Conservation (phyloP, 2,113 vertebrate genomes). For the Grammomys surdaster region DNA sequence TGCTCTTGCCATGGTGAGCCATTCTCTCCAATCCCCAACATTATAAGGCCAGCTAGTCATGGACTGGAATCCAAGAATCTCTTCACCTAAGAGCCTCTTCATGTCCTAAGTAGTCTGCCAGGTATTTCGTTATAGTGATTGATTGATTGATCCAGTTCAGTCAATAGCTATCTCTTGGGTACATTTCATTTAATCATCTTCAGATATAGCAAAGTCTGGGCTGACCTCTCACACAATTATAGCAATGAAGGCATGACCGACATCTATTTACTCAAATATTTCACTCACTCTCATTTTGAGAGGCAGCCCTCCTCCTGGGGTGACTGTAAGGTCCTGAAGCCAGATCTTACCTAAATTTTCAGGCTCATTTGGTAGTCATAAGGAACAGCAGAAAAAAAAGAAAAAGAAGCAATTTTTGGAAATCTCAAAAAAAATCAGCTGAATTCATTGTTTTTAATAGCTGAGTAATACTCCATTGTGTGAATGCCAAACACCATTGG, state of each 20-base stretch:
- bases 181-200: not conserved
- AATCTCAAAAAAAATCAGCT: not conserved
- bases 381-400: not conserved
- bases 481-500: too few species aligned
- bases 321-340: not conserved
- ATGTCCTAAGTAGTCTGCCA: not conserved
- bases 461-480: too few species aligned
- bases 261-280: not conserved
- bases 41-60: not conserved
- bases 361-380: not conserved
- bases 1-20: not conserved
- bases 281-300: not conserved
- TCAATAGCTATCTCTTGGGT: not conserved
- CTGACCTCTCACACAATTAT: not conserved
- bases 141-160: not conserved
- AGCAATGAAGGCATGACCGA: not conserved
- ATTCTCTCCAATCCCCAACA: not conserved
- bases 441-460: too few species aligned
- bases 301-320: not conserved
- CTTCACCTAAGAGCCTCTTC: not conserved
- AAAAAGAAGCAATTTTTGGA: not conserved
- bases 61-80: not conserved
- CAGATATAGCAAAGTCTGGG: not conserved
- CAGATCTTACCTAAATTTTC: not conserved
- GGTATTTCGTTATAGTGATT: not conserved